phyloP scores from a whole-genome alignment of 2,797 vertebrate genomes.

The Danionella dracula region DNA sequence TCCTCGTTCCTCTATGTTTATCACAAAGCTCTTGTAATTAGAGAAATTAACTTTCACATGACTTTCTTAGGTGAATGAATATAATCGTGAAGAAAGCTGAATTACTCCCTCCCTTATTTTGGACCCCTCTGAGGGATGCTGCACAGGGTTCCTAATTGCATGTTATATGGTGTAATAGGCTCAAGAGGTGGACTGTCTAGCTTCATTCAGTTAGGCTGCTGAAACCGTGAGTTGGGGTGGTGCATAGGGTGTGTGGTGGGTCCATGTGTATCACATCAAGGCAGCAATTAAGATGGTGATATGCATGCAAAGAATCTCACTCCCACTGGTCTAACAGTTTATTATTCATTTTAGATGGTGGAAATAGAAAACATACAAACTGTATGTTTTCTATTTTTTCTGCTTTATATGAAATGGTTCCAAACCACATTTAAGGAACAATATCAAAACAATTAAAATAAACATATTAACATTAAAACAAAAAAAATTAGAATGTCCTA shows the following conservation, averaged over 20 bases:
- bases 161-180: constrained; percentile 52
- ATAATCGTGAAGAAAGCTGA: too few species aligned
- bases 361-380: background rate
- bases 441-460: too few species aligned
- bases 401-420: too few species aligned
- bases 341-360: too few species aligned
- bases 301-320: constrained; percentile 37
- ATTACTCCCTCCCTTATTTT: too few species aligned
- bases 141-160: constrained; percentile 48
- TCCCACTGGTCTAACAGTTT: background rate
- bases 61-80: too few species aligned
- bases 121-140: constrained; percentile 44
- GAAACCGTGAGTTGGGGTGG: background rate
- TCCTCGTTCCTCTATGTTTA: background rate
- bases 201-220: constrained; percentile 24
- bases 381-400: background rate
- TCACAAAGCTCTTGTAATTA: background rate
- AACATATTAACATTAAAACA: too few species aligned
- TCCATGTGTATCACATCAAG: constrained; percentile 35
- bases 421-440: too few species aligned
- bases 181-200: constrained; percentile 35
- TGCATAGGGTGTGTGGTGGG: constrained; percentile 36
- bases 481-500: too few species aligned
- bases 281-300: constrained; percentile 45
- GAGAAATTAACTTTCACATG: background rate